Evolutionary conservation across 2,113 vertebrate genomes (phyloP).

Genomic region (Fregetta grallaria): DNA sequence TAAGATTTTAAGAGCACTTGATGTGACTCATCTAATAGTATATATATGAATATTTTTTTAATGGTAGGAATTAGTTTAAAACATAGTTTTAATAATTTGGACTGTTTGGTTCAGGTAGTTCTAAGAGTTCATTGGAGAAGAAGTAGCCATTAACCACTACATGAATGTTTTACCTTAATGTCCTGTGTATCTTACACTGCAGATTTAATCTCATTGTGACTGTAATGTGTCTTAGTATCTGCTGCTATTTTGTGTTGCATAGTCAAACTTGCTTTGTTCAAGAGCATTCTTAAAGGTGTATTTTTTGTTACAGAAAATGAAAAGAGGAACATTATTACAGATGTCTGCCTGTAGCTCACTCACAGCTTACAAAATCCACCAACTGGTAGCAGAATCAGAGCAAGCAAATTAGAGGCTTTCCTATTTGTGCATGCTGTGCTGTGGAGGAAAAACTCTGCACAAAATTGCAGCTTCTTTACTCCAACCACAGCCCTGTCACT

Average conservation of each 20-base stretch:
- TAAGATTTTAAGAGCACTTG: constrained; percentile 45
- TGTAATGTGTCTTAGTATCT: neutral
- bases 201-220: neutral
- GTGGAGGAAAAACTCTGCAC: neutral
- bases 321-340: constrained; percentile 5
- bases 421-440: neutral
- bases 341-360: neutral
- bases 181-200: neutral
- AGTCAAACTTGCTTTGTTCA: neutral
- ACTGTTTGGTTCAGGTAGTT: constrained; percentile 25
- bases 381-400: neutral
- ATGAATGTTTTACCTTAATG: neutral
- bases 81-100: constrained; percentile 42
- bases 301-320: constrained; percentile 26
- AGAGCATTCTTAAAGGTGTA: neutral
- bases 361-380: neutral
- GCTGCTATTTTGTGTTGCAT: neutral
- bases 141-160: constrained; percentile 14
- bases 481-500: neutral
- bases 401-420: neutral
- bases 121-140: neutral
- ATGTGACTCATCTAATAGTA: constrained; percentile 9
- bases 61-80: constrained; percentile 41
- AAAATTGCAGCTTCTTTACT: neutral
- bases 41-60: constrained; percentile 65